A percentile compares a stretch with the other conserved stretches of the same genome.
Conservation (phyloP, 92 coral and sea anemone genomes). For the Porites rus region DNA sequence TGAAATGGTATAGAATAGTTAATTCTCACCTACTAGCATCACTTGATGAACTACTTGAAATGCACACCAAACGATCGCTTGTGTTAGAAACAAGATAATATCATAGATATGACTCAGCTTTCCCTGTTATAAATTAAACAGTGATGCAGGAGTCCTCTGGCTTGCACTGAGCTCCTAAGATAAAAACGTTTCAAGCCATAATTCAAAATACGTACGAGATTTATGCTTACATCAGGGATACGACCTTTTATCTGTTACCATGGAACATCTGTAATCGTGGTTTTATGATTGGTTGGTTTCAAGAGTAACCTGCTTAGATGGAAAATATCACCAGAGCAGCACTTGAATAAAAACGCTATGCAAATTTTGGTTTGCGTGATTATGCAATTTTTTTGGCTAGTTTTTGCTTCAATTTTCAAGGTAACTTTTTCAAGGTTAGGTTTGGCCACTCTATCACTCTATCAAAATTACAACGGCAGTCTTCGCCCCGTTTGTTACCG, state of each 20-base stretch:
- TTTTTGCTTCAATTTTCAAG: too few relatives aligned
- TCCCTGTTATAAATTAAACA: too few relatives aligned
- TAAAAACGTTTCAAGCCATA: neutral
- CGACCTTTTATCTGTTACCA: neutral
- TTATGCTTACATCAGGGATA: neutral
- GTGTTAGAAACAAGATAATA: neutral
- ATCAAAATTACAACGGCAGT: too few relatives aligned
- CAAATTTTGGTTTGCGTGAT: neutral
- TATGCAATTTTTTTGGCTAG: neutral
- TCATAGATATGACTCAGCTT: neutral
- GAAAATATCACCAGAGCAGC: neutral
- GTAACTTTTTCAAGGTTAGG: too few relatives aligned
- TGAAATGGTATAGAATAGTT: neutral
- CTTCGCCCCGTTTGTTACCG: too few relatives aligned
- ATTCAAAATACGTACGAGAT: neutral
- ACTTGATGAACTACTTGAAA: neutral
- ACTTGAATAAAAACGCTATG: neutral
- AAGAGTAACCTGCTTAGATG: neutral
- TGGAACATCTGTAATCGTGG: neutral
- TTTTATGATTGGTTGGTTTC: slow-evolving; percentile 5
- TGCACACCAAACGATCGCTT: neutral
- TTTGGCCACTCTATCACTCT: too few relatives aligned
- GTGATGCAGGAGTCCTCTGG: neutral
- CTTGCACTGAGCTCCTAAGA: neutral
- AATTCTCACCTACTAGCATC: neutral